These are phyloP conservation scores for Zygaena filipendulae DNA, from an alignment of 2,888 invertebrate genomes.

Conservation along the genomic window DNA sequence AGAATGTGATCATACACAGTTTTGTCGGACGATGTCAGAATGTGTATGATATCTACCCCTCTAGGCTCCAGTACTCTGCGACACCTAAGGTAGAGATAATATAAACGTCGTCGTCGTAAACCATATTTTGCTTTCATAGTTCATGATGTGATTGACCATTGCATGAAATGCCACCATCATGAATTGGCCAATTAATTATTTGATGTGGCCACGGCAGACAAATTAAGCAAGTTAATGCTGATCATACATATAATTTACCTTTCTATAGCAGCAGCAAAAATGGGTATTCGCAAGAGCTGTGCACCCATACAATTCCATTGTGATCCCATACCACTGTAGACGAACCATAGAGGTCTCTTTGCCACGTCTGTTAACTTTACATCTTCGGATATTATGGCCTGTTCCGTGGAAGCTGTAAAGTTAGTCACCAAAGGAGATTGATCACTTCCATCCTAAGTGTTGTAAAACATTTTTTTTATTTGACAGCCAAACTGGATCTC, in stretches of 20 bases:
- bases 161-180: no score
- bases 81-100: slow-evolving; percentile 27
- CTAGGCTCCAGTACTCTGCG: slow-evolving; percentile 60
- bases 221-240: neutral
- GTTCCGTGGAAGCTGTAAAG: no score
- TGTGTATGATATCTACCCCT: slow-evolving; percentile 68
- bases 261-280: slow-evolving; percentile 54
- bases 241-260: slow-evolving; percentile 13
- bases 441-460: no score
- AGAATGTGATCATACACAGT: slow-evolving; percentile 57
- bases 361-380: no score
- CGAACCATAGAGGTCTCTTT: slow-evolving; percentile 63
- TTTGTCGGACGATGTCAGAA: slow-evolving; percentile 67
- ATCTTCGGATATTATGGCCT: no score
- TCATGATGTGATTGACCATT: no score
- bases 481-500: no score
- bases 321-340: slow-evolving; percentile 74
- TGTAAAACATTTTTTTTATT: no score
- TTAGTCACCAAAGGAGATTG: no score
- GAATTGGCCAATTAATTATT: no score
- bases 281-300: slow-evolving; percentile 63
- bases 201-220: no score
- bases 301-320: slow-evolving; percentile 72
- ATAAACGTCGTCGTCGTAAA: no score
- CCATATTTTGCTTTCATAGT: neutral